Evolutionary conservation across 1,140 invertebrate species (phyloP), one percentile per base, ranked within the genome.

Genomic region (Neelides sp.): DNA sequence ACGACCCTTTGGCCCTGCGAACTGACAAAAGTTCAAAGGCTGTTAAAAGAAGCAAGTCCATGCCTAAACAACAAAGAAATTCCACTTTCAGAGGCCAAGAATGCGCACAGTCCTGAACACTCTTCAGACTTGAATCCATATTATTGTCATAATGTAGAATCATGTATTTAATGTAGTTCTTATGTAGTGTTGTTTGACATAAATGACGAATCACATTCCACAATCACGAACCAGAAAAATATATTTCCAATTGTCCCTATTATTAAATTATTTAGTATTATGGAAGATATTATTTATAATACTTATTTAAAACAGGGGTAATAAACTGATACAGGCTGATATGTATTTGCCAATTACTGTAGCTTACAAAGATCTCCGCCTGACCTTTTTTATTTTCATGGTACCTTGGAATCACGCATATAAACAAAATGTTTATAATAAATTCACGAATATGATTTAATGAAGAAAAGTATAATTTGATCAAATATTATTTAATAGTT

Each of bases 11-110:
- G 4, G 8, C 36, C 32, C 19, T 4, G 13, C 7, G 19, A 10
- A 26, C 4, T 30, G 26, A 27, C n/a, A 23, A 5, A 8, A 19
- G 10, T 43, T 20, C 4, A 20, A 5, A 4, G 4, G 34, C 10
- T 34, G 42, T 59, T 24, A 56, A 59, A 37, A 20, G 58, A 17
- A 59, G 58, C 35, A 59, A 55, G 30, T 59, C 58, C 4, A 55
- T 59, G 44, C 58, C 54, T 8, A 55, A 55, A 35, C 47, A 37
- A 13, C 30, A 52, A 12, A 15, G 43, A 23, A 51, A 46, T 34
- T 42, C 48, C 4, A 48, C 47, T 27, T 50, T 54, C 23, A 39
- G 49, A 8, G 52, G 39, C 2, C 52, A 55, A 10, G 57, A 58
- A 34, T 58, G 57, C 26, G 27, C 49, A n/a, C 57, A 43, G n/a